Percentiles rank a stretch among this genome's conserved stretches.
phyloP scores from a whole-genome alignment of 2,113 vertebrate genomes.

The Triplophysa siluroides region DNA sequence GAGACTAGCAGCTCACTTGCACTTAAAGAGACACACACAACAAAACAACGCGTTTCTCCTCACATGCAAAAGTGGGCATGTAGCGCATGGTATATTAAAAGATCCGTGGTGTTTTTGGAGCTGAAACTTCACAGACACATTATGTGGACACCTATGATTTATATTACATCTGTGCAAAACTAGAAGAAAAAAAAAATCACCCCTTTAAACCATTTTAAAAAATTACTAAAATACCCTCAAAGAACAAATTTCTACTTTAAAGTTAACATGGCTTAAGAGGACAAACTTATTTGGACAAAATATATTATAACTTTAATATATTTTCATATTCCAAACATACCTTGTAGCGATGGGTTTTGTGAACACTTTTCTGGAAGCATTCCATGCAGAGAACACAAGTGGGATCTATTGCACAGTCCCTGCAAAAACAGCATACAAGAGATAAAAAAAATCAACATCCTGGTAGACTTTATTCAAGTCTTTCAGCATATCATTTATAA shows the following conservation, averaged over 20 bases:
- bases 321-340: conserved; percentile 63
- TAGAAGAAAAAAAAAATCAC: too few species aligned
- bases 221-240: neutral
- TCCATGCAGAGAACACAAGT: conserved; percentile 98
- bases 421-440: conserved; percentile 65
- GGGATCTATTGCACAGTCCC: conserved; percentile 98
- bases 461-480: neutral
- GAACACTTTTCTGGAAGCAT: conserved; percentile 96
- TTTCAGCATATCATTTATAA: neutral
- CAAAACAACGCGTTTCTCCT: too few species aligned
- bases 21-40: too few species aligned
- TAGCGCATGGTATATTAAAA: too few species aligned
- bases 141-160: too few species aligned
- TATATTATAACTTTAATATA: too few species aligned
- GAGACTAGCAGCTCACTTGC: too few species aligned
- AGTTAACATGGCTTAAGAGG: neutral
- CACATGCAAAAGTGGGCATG: too few species aligned
- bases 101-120: too few species aligned
- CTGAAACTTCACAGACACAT: too few species aligned
- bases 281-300: neutral
- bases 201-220: neutral
- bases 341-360: conserved; percentile 97
- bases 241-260: neutral
- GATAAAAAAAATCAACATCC: neutral
- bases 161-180: too few species aligned